Percentiles rank a stretch among this genome's conserved stretches.
Conservation (phyloP, 2,888 invertebrate genomes). For the Chorisops tibialis region DNA sequence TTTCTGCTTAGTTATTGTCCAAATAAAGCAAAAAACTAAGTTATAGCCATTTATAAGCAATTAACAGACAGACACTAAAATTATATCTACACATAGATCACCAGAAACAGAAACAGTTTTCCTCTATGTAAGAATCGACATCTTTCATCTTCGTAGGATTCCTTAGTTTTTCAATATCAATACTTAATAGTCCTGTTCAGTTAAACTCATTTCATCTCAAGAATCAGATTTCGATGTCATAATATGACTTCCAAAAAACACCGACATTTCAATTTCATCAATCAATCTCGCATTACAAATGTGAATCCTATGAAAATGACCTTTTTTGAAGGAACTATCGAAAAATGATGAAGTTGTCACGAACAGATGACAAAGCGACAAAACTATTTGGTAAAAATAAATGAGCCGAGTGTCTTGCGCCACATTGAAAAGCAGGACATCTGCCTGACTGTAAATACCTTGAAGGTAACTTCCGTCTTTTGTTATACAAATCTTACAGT, state of each 20-base stretch:
- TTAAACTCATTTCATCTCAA: too few species aligned
- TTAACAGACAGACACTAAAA: too few species aligned
- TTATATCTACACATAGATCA: too few species aligned
- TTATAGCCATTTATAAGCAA: too few species aligned
- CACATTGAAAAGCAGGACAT: constrained; percentile 2
- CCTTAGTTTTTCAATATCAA: too few species aligned
- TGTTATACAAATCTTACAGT: constrained; percentile 10
- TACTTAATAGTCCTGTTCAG: too few species aligned
- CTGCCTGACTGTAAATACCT: constrained; percentile 5
- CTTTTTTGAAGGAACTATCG: not conserved
- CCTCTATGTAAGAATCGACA: too few species aligned
- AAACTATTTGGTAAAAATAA: constrained; percentile 6
- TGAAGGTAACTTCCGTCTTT: constrained; percentile 19
- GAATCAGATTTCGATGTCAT: not conserved
- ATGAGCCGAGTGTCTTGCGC: constrained; percentile 17
- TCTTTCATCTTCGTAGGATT: too few species aligned
- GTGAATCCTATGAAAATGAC: constrained; percentile 13
- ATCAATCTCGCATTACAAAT: constrained; percentile 22
- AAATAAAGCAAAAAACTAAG: too few species aligned
- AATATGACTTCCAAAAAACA: constrained; percentile 6
- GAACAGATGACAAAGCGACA: constrained; percentile 16
- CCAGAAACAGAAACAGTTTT: too few species aligned
- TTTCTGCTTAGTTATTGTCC: too few species aligned
- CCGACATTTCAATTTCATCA: constrained; percentile 12
- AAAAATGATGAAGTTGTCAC: constrained; percentile 23